These are phyloP conservation scores for Parazoanthus swiftii DNA, from an alignment of 92 coral and sea anemone genomes.

Conservation along the genomic window DNA sequence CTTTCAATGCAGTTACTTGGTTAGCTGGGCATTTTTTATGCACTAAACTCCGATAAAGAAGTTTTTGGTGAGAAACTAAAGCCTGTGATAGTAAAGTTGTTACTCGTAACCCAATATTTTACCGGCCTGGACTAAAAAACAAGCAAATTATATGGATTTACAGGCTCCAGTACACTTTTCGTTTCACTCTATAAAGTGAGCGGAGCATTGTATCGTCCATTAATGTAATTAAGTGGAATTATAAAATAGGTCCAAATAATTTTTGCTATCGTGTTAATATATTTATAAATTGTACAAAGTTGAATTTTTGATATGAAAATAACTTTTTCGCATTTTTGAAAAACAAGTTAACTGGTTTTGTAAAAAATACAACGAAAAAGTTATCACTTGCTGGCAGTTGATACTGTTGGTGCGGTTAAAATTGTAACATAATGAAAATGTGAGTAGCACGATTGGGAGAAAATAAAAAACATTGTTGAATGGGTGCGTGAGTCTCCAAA, in stretches of 20 bases:
- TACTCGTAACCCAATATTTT: neutral
- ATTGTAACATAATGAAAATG: conserved; percentile 5
- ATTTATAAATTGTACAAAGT: conserved; percentile 33
- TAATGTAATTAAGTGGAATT: neutral
- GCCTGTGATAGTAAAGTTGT: neutral
- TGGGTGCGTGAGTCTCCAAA: neutral
- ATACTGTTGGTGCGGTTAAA: neutral
- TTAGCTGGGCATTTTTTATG: neutral
- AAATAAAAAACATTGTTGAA: neutral
- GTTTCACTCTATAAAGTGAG: neutral
- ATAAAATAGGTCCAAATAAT: neutral
- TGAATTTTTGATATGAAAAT: neutral
- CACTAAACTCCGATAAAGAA: neutral
- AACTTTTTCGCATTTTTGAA: conserved; percentile 1
- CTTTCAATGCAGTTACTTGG: neutral
- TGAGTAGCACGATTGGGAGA: neutral
- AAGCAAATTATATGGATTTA: neutral
- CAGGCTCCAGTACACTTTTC: neutral
- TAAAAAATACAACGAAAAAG: neutral
- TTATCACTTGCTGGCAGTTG: neutral
- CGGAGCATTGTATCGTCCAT: neutral
- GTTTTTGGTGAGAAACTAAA: neutral
- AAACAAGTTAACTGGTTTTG: neutral
- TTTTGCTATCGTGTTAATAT: conserved; percentile 19
- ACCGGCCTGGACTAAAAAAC: neutral